These are phyloP conservation scores for Orgyia antiqua DNA, from an alignment of 2,888 invertebrate species.

Conservation along the genomic window DNA sequence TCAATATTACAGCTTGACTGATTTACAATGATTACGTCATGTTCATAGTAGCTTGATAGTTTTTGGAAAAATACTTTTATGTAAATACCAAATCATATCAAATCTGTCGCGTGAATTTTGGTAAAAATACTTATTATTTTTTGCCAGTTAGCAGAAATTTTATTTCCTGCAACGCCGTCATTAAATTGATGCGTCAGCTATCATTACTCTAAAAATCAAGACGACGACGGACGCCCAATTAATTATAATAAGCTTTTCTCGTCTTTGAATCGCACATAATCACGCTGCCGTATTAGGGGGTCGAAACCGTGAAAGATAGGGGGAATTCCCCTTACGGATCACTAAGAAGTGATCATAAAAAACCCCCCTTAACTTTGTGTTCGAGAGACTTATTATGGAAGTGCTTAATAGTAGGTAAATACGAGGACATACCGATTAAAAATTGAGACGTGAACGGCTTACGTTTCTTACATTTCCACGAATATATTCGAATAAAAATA, in stretches of 20 bases:
- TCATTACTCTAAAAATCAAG: conserved; percentile 20
- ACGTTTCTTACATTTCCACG: neutral
- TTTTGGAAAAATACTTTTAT: too few species aligned
- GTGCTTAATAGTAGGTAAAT: conserved; percentile 31
- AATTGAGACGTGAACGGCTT: neutral
- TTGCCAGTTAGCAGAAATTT: too few species aligned
- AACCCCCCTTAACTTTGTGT: conserved; percentile 26
- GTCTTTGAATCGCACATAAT: conserved; percentile 30
- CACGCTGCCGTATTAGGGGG: conserved; percentile 26
- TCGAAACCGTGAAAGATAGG: conserved; percentile 14
- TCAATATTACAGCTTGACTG: too few species aligned
- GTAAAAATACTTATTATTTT: too few species aligned
- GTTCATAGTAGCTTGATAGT: too few species aligned
- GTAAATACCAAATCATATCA: too few species aligned
- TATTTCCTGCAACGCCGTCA: too few species aligned
- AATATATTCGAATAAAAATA: too few species aligned
- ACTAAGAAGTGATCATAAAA: conserved; percentile 28
- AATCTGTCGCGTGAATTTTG: too few species aligned
- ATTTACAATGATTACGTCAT: too few species aligned
- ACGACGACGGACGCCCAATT: conserved; percentile 21
- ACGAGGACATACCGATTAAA: conserved; percentile 7
- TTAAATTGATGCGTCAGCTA: too few species aligned
- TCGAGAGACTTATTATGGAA: conserved; percentile 29
- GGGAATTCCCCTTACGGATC: conserved; percentile 19
- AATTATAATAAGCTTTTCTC: conserved; percentile 29